Conservation (phyloP, 1,140 invertebrate genomes). For the Globodera rostochiensis region DNA sequence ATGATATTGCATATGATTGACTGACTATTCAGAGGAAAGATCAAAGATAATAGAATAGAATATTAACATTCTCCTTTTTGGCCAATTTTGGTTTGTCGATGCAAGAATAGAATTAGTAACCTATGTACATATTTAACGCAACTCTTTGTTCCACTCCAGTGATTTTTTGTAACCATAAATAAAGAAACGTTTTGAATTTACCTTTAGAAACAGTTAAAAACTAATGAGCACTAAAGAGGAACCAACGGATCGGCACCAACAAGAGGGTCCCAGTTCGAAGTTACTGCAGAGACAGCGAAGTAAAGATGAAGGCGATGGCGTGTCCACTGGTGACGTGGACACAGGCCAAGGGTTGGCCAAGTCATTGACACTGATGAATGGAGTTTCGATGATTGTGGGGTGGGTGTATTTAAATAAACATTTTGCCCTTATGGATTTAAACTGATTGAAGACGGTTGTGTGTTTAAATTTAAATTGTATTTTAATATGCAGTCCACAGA, state of each 20-base stretch:
- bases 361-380: conserved; percentile 61
- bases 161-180: no score
- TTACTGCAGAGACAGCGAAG: conserved; percentile 12
- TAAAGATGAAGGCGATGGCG: conserved; percentile 3
- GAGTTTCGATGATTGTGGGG: conserved; percentile 58
- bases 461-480: no score
- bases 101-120: no score
- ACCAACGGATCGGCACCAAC: neutral
- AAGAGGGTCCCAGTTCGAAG: conserved; percentile 18
- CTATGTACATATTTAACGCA: no score
- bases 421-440: no score
- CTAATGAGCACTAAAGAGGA: neutral
- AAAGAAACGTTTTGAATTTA: no score
- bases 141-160: no score
- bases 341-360: conserved; percentile 43
- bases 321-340: conserved; percentile 32
- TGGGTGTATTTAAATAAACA: neutral
- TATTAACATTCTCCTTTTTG: no score
- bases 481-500: neutral
- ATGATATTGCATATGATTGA: no score
- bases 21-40: neutral
- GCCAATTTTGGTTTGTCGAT: no score
- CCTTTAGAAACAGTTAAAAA: no score
- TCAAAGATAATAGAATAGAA: neutral
- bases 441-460: no score